Evolutionary conservation across 2,113 vertebrate genomes (phyloP).

Genomic region (Orthonyx spaldingii): DNA sequence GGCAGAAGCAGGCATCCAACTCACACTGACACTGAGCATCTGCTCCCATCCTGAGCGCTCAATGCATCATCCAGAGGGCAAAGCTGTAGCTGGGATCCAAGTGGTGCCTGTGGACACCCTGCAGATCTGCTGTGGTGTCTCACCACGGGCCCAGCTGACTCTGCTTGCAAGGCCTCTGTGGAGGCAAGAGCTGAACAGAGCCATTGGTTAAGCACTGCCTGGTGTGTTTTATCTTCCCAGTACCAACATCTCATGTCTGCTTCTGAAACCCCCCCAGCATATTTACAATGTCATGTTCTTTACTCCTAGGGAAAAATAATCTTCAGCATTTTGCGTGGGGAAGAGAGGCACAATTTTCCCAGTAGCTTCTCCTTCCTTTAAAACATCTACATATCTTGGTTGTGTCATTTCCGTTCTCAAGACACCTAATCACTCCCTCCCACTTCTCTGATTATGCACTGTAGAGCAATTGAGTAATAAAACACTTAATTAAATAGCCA

Average conservation of each 20-base stretch:
- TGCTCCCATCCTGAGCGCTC: background rate
- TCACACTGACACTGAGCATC: background rate
- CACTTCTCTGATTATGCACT: background rate
- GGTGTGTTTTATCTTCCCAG: background rate
- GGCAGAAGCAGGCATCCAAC: background rate
- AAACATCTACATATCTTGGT: background rate
- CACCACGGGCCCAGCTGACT: background rate
- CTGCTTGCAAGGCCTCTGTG: background rate
- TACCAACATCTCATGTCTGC: background rate
- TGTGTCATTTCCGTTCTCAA: conserved; percentile 54
- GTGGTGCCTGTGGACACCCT: background rate
- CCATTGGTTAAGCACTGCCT: background rate
- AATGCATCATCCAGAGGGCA: background rate
- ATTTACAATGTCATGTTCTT: background rate
- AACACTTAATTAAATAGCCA: conserved; percentile 28
- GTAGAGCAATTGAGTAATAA: conserved; percentile 29
- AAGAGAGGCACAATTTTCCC: background rate
- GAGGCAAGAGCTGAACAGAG: background rate
- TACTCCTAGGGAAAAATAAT: background rate
- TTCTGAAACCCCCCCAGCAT: background rate
- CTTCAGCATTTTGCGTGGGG: background rate
- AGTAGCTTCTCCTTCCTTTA: background rate
- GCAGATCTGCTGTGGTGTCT: background rate
- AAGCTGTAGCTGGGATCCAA: background rate
- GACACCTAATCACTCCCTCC: conserved; percentile 2